These are phyloP conservation scores for Oscheius sp. DNA, from an alignment of 2,888 invertebrate species.

Conservation along the genomic window DNA sequence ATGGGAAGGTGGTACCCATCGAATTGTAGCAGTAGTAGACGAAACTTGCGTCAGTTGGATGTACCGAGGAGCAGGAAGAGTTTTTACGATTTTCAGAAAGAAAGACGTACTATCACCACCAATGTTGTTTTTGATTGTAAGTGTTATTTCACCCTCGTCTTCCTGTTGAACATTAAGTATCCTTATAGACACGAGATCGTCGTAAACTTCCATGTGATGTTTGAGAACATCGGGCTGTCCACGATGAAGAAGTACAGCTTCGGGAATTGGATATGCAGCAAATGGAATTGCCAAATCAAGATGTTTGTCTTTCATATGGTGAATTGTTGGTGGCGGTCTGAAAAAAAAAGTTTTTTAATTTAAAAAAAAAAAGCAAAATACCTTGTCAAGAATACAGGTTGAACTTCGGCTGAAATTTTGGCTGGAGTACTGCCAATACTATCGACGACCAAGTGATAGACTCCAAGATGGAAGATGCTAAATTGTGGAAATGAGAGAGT, in stretches of 20 bases:
- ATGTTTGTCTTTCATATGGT: slow-evolving; percentile 55
- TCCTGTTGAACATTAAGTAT: slow-evolving; percentile 46
- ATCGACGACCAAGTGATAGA: slow-evolving; percentile 58
- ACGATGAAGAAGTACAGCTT: slow-evolving; percentile 42
- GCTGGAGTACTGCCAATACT: slow-evolving; percentile 52
- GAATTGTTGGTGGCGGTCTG: slow-evolving; percentile 39
- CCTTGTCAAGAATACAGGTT: slow-evolving; percentile 51
- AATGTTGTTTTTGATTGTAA: slow-evolving; percentile 50
- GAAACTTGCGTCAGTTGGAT: slow-evolving; percentile 44
- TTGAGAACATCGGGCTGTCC: slow-evolving; percentile 42
- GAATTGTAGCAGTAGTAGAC: slow-evolving; percentile 47
- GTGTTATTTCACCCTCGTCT: slow-evolving; percentile 49
- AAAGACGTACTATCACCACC: slow-evolving; percentile 49
- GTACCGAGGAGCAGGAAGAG: slow-evolving; percentile 50
- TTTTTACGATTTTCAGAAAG: slow-evolving; percentile 52
- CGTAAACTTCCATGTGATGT: slow-evolving; percentile 54
- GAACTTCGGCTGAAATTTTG: slow-evolving; percentile 45
- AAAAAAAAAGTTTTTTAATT: background rate
- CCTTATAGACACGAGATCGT: slow-evolving; percentile 48
- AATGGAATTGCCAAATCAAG: slow-evolving; percentile 53
- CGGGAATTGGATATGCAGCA: slow-evolving; percentile 51
- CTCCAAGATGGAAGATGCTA: slow-evolving; percentile 50
- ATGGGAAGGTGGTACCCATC: slow-evolving; percentile 49
- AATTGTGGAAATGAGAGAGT: slow-evolving; percentile 46
- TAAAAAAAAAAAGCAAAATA: slow-evolving; percentile 19